Evolutionary conservation across 2,113 vertebrate genomes (phyloP), one percentile per base, ranked within the genome.

Genomic region (Oxyruncus cristatus): DNA sequence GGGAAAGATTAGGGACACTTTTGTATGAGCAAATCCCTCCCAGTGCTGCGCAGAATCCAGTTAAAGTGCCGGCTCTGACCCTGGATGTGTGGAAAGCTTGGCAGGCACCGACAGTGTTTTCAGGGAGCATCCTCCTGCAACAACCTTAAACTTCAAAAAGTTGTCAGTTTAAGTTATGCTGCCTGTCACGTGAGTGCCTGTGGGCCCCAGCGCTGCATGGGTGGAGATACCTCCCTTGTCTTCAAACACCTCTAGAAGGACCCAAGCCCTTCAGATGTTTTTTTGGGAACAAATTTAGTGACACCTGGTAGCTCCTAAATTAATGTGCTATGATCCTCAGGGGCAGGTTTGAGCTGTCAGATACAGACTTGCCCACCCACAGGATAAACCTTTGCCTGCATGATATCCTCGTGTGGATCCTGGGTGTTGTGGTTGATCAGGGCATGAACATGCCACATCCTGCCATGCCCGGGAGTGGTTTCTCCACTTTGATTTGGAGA

Each of bases 321-420:
- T 33, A 0, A 0, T 0, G 16, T 2, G 4, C 11, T 1, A 0
- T 5, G 50, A 5, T 53, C 8, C 28, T 52, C 8, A 1, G 52
- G 21, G 26, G 62, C 39, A 73, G 39, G 5, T 35, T 37, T 49
- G 67, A 49, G 55, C 42, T 6, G 0, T 26, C 53, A 59, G 12
- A 73, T 8, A 52, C 87, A 55, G 52, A 26, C 35, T 33, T 46
- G 55, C 39, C 72, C n/a, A 4, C 44, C 47, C 4, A 1, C 20
- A 20, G 55, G 46, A 63, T 2, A 20, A 59, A 82, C 3, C 30
- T 39, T 14, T 22, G 18, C 24, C 26, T 33, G 9, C 68, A 8
- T 6, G 0, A 4, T 3, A 12, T n/a, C 52, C 67, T 88, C 0
- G 0, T 1, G 4, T 9, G 82, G 61, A 30, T 14, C 32, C 30